phyloP scores from a whole-genome alignment of 1,140 invertebrate species.

The Spodoptera frugiperda region DNA sequence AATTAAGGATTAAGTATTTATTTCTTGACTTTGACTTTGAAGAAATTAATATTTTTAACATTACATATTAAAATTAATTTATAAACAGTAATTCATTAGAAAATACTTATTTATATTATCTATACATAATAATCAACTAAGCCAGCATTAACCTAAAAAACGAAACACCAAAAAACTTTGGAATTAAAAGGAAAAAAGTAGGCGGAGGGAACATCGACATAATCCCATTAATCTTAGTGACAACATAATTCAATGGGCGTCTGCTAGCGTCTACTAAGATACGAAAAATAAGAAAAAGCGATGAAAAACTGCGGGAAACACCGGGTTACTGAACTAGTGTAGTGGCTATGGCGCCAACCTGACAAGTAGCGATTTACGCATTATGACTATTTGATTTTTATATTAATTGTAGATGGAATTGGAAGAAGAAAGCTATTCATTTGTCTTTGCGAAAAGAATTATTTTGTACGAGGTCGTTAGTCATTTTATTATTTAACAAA shows the following conservation, averaged over 20 bases:
- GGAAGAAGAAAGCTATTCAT: background rate
- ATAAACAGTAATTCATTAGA: too few species aligned
- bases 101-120: too few species aligned
- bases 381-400: conserved; percentile 11
- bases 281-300: conserved; percentile 43
- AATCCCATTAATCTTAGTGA: conserved; percentile 65
- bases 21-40: too few species aligned
- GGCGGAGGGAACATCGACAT: conserved; percentile 49
- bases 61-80: too few species aligned
- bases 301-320: conserved; percentile 6
- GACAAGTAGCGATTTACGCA: background rate
- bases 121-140: too few species aligned
- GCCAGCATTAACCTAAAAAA: background rate
- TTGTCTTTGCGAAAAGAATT: too few species aligned
- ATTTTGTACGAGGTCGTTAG: too few species aligned
- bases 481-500: too few species aligned
- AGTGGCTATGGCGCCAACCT: conserved; percentile 24
- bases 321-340: conserved; percentile 39
- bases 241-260: conserved; percentile 63
- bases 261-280: conserved; percentile 28
- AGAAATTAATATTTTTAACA: too few species aligned
- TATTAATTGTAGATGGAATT: background rate
- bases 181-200: conserved; percentile 29
- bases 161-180: conserved; percentile 20
- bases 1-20: too few species aligned